Evolutionary conservation across 2,888 invertebrate species (phyloP).

Genomic region (Dusona sp.): DNA sequence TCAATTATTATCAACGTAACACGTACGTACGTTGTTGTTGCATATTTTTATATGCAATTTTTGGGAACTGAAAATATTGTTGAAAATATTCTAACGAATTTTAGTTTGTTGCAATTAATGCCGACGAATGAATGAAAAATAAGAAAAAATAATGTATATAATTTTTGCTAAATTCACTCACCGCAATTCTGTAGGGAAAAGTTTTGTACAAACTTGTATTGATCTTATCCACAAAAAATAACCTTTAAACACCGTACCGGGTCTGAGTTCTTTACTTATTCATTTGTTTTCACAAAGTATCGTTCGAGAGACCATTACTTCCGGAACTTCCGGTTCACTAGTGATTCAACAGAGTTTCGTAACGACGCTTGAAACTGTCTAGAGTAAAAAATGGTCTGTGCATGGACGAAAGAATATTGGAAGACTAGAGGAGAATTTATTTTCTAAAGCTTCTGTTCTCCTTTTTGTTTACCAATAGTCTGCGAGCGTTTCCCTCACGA

Average conservation of each 20-base stretch:
- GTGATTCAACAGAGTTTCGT: constrained; percentile 12
- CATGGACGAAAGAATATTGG: constrained; percentile 10
- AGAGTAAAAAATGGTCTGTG: constrained; percentile 15
- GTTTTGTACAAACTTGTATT: neutral
- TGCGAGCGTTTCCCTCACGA: constrained; percentile 40
- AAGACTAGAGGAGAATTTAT: constrained; percentile 10
- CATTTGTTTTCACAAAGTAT: neutral
- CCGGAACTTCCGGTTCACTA: constrained; percentile 10
- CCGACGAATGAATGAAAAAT: neutral
- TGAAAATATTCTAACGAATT: no score
- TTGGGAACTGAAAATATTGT: neutral
- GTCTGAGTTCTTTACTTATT: neutral
- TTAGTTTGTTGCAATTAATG: neutral
- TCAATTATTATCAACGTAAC: neutral
- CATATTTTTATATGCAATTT: neutral
- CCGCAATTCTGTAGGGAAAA: no score
- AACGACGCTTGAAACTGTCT: constrained; percentile 15
- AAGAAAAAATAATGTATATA: neutral
- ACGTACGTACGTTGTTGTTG: no score
- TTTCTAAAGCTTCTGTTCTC: neutral
- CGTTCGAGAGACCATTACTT: constrained; percentile 11
- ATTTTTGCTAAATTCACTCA: neutral
- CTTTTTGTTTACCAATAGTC: constrained; percentile 60
- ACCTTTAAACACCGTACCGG: neutral
- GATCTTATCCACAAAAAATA: neutral